These are phyloP conservation scores for Mya arenaria DNA, from an alignment of 1,140 invertebrate genomes.

Conservation along the genomic window DNA sequence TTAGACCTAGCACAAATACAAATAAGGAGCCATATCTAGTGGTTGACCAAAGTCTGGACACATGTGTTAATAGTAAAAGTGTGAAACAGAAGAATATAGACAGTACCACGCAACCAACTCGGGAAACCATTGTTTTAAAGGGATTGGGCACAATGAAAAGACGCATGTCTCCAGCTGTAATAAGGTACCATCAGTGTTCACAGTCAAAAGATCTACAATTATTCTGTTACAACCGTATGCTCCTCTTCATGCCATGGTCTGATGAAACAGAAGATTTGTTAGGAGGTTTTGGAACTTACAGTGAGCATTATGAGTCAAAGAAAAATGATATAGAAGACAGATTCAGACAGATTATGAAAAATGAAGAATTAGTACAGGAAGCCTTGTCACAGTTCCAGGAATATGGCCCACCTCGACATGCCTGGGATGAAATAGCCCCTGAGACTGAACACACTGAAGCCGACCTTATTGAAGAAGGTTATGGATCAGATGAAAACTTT, in stretches of 20 bases:
- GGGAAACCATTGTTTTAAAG: not conserved
- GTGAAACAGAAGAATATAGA: no score
- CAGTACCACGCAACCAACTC: no score
- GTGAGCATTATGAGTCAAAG: constrained; percentile 26
- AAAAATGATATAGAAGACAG: not conserved
- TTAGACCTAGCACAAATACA: no score
- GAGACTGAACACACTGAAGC: constrained; percentile 27
- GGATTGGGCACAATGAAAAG: constrained; percentile 40
- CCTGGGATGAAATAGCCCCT: constrained; percentile 25
- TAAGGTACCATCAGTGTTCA: constrained; percentile 37
- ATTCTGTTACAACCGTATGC: constrained; percentile 48
- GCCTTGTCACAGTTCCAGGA: constrained; percentile 16
- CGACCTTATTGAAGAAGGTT: constrained; percentile 31
- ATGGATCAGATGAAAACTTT: constrained; percentile 23
- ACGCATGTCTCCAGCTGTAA: constrained; percentile 11
- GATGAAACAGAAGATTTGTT: constrained; percentile 36
- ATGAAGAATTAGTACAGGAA: constrained; percentile 26
- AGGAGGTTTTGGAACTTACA: constrained; percentile 23
- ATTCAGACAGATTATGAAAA: not conserved
- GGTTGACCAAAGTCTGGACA: no score
- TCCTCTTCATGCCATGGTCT: constrained; percentile 42
- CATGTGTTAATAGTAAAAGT: no score
- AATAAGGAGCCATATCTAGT: no score
- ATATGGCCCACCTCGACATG: constrained; percentile 18
- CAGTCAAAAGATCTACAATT: constrained; percentile 37